Conservation (phyloP, 1,140 invertebrate genomes). For the Cyclargus thomasi region DNA sequence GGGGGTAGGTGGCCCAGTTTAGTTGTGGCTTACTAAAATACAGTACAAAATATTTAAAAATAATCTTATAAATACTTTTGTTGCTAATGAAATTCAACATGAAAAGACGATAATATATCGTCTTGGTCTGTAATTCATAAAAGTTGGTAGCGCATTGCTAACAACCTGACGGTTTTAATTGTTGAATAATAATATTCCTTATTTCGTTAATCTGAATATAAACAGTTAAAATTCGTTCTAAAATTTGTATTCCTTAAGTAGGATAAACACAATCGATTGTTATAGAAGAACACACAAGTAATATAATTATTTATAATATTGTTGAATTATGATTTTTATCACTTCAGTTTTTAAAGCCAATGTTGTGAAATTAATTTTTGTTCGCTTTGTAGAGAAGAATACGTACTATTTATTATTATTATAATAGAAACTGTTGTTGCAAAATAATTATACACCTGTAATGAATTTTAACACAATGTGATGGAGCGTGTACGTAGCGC, state of each 20-base stretch:
- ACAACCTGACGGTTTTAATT: no score
- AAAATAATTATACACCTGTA: neutral
- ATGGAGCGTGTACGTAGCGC: slow-evolving; percentile 21
- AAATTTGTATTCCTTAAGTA: no score
- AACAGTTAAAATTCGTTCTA: no score
- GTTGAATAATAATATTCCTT: no score
- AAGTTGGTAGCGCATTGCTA: no score
- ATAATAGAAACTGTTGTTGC: neutral
- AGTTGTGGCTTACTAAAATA: neutral
- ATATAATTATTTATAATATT: no score
- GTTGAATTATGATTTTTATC: neutral
- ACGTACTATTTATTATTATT: neutral
- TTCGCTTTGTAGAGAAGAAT: neutral
- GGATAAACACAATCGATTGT: no score
- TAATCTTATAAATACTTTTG: neutral
- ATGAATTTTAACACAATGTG: slow-evolving; percentile 5
- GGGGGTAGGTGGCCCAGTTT: neutral
- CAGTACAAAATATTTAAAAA: slow-evolving; percentile 11
- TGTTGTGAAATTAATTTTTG: neutral
- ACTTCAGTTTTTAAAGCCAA: neutral
- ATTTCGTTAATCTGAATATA: no score
- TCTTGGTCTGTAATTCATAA: no score
- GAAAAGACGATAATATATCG: no score
- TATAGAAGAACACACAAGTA: no score
- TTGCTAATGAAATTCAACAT: neutral